These are phyloP conservation scores for Hapalemur alaotrensis DNA, from an alignment of 2,797 vertebrate species.

Conservation along the genomic window DNA sequence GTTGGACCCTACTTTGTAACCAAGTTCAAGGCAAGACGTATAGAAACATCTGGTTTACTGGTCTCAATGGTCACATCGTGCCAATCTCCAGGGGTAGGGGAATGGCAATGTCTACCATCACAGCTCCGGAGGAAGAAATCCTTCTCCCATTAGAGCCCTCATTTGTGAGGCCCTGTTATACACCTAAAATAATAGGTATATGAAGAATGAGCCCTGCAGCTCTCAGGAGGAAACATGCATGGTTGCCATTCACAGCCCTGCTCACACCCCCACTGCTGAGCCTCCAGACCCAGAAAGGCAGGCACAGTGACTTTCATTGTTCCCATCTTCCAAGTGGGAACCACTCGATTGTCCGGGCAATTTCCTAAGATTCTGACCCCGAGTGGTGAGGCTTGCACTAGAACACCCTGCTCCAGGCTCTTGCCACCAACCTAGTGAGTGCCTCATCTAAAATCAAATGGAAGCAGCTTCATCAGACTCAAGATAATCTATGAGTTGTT, in stretches of 20 bases:
- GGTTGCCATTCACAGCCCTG: neutral
- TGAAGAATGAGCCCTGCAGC: neutral
- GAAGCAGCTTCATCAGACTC: neutral
- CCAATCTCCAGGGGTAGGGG: neutral
- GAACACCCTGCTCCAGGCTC: neutral
- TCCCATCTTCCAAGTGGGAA: neutral
- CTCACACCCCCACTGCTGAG: neutral
- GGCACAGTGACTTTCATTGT: neutral
- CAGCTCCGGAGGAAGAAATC: neutral
- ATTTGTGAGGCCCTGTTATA: neutral
- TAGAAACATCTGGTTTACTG: neutral
- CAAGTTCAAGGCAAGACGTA: neutral
- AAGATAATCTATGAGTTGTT: neutral
- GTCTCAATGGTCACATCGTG: neutral
- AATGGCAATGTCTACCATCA: neutral
- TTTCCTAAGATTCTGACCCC: neutral
- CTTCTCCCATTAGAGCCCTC: neutral
- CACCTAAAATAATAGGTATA: neutral
- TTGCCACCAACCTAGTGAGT: neutral
- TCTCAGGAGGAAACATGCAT: neutral
- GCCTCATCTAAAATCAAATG: neutral
- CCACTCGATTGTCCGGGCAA: neutral
- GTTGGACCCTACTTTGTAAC: neutral
- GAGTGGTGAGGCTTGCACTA: neutral
- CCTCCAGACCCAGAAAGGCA: neutral